These are phyloP conservation scores for Epizoanthus fatuus DNA, from an alignment of 92 coral and sea anemone species.

Conservation along the genomic window DNA sequence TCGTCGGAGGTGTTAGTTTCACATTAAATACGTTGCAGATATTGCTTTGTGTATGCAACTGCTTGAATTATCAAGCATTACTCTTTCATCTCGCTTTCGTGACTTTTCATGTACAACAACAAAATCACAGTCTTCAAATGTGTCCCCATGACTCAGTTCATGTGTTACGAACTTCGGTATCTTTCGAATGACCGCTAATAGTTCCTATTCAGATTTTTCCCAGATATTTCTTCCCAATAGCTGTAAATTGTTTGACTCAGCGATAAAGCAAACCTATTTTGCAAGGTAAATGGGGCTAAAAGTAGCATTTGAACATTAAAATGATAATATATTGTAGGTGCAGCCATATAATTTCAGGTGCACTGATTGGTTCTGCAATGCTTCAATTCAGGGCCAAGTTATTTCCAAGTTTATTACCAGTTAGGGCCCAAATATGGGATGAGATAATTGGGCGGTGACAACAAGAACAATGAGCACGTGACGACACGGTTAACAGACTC, in stretches of 20 bases:
- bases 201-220: too few species aligned
- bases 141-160: too few species aligned
- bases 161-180: too few species aligned
- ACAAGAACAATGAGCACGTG: slow-evolving; percentile 42
- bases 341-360: slow-evolving; percentile 7
- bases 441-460: slow-evolving; percentile 42
- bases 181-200: too few species aligned
- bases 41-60: too few species aligned
- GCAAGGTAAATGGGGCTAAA: not conserved
- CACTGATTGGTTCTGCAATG: not conserved
- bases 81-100: too few species aligned
- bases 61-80: too few species aligned
- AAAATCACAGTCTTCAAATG: too few species aligned
- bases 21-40: too few species aligned
- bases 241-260: not conserved
- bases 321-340: not conserved
- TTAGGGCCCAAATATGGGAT: slow-evolving; percentile 32
- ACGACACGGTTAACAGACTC: slow-evolving; percentile 33
- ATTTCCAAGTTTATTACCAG: slow-evolving; percentile 5
- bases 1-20: too few species aligned
- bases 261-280: not conserved
- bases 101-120: too few species aligned
- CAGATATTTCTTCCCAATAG: too few species aligned
- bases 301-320: not conserved
- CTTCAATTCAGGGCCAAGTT: not conserved